phyloP scores from a whole-genome alignment of 2,113 vertebrate species.

The Alligator sinensis region DNA sequence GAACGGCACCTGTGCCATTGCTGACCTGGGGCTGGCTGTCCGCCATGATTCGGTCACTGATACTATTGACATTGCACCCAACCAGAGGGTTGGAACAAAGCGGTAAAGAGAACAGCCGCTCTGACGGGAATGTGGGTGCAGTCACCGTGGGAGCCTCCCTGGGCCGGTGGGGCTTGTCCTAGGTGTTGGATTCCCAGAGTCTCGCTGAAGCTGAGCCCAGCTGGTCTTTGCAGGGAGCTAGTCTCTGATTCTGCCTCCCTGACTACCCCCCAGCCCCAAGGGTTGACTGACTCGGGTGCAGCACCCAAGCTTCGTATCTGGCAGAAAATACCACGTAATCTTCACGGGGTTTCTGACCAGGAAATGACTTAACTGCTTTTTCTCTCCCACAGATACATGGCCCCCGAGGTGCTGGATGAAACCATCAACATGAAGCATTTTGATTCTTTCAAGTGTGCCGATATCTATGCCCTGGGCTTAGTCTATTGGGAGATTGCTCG shows the following conservation, averaged over 20 bases:
- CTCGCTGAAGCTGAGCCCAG: too few species aligned
- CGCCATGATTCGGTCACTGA: conserved; percentile 95
- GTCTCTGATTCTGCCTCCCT: too few species aligned
- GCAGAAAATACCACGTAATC: too few species aligned
- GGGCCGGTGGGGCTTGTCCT: too few species aligned
- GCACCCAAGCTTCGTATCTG: too few species aligned
- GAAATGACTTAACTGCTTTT: not conserved
- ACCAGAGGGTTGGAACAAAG: conserved; percentile 97
- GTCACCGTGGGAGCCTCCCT: too few species aligned
- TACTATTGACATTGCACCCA: conserved; percentile 97
- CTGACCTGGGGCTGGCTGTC: conserved; percentile 96
- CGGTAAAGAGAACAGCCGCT: conserved; percentile 77
- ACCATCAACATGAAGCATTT: conserved; percentile 99
- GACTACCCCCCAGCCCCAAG: too few species aligned
- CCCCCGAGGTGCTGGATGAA: conserved; percentile 97
- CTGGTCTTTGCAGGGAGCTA: too few species aligned
- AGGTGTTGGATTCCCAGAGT: too few species aligned
- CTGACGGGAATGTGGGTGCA: fast-evolving
- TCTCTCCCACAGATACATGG: conserved; percentile 90
- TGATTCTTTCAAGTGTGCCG: conserved; percentile 97
- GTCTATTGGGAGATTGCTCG: conserved; percentile 99
- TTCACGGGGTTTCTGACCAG: fast-evolving
- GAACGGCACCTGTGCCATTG: conserved; percentile 95
- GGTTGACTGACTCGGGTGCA: too few species aligned
- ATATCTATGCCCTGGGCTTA: conserved; percentile 96